Percentiles rank a stretch among this genome's conserved stretches.
Evolutionary conservation across 2,888 invertebrate genomes (phyloP).

Genomic region (Cheiracanthium punctorium): DNA sequence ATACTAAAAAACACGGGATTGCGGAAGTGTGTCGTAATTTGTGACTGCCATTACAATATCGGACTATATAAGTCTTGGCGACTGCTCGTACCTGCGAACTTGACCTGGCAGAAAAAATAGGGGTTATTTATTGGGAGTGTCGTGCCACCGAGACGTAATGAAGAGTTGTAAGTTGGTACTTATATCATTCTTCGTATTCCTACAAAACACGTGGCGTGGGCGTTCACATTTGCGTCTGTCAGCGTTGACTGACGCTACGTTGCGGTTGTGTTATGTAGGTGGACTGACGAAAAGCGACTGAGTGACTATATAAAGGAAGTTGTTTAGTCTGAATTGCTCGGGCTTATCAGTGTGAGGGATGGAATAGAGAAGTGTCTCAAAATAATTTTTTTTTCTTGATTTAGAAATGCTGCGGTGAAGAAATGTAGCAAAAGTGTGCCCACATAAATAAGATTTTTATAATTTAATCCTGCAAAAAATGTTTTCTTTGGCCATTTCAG

Average conservation of each 20-base stretch:
- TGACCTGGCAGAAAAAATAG: conserved; percentile 50
- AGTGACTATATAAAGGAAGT: neutral
- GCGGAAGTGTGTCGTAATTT: conserved; percentile 31
- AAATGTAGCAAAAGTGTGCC: too few species aligned
- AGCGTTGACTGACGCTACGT: neutral
- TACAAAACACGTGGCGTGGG: neutral
- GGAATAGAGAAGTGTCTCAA: too few species aligned
- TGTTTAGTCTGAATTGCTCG: neutral
- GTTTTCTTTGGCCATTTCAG: too few species aligned
- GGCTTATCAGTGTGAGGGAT: neutral
- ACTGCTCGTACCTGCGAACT: conserved; percentile 36
- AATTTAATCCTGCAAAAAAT: too few species aligned
- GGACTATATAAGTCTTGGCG: neutral
- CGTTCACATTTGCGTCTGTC: neutral
- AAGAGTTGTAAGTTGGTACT: conserved; percentile 1
- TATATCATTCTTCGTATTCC: neutral
- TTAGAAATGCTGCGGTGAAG: too few species aligned
- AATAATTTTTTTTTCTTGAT: too few species aligned
- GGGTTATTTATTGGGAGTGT: conserved; percentile 38
- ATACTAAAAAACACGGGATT: conserved; percentile 38
- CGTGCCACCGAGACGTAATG: neutral
- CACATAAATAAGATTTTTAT: too few species aligned
- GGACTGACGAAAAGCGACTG: neutral
- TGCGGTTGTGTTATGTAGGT: neutral
- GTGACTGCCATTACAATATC: neutral